Conservation (phyloP, 2,797 vertebrate genomes). For the Artibeus lituratus region DNA sequence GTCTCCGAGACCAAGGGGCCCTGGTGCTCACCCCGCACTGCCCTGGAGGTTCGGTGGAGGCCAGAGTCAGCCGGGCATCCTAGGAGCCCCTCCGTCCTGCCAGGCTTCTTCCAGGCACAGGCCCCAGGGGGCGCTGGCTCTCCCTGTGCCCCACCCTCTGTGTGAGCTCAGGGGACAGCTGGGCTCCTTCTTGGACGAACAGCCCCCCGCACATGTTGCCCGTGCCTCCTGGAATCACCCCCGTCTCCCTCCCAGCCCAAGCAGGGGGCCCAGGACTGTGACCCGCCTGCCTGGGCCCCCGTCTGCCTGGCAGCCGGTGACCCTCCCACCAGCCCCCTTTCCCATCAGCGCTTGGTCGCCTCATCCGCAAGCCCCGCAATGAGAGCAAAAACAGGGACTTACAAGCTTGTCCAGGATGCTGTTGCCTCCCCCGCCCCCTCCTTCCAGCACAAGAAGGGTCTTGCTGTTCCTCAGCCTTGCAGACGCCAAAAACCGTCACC, state of each 20-base stretch:
- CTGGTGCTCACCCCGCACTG: no score
- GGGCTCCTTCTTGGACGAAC: not conserved
- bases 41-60: not conserved
- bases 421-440: constrained; percentile 72
- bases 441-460: constrained; percentile 74
- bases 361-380: constrained; percentile 70
- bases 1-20: not conserved
- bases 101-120: not conserved
- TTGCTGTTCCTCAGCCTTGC: constrained; percentile 86
- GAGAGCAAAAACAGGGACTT: constrained; percentile 74
- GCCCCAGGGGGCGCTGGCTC: not conserved
- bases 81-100: not conserved
- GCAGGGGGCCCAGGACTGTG: constrained; percentile 33
- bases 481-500: constrained; percentile 83
- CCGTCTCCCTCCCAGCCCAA: not conserved
- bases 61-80: accelerated
- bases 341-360: constrained; percentile 72
- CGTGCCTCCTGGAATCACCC: not conserved
- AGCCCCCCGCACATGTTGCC: accelerated
- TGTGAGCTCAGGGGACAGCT: not conserved
- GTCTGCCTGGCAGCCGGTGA: not conserved
- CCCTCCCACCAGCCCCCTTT: constrained; percentile 61
- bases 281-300: constrained; percentile 12
- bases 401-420: constrained; percentile 71
- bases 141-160: no score